Evolutionary conservation across 2,888 invertebrate species (phyloP), one percentile per base, ranked within the genome.

Genomic region (Thelaira solivaga): DNA sequence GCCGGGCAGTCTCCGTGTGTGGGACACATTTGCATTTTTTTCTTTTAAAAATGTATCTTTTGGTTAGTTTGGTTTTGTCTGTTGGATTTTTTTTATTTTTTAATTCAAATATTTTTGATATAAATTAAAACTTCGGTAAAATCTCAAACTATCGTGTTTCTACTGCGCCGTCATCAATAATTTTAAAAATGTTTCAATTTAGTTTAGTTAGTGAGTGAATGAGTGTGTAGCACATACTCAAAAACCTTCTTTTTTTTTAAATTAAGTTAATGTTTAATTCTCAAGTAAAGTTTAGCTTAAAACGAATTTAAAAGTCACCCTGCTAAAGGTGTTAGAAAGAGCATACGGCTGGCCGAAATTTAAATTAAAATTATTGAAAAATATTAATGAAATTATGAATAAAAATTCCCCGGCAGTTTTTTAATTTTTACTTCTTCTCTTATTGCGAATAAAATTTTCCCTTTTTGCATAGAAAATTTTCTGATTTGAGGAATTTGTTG

Each of bases 131-230:
- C 64, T 57, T 57, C 68, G 49, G 49, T 34, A 59, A 73, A 64
- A 73, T 77, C 68, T 73, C 68, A 73, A 68, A 64, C 73, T 64
- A 68, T 78, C 68, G 59, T 69, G 39, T 64, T 67, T 67, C 65
- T 61, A 8, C 67, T 61, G 39, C 29, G 61, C 47, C 65, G 24
- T 67, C 76, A 53, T 64, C 36, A 57, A 69, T 41, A 69, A 55
- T 73, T 73, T 47, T 26, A 49, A 5, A 51, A 65, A 73, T 65
- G 69, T 78, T 78, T 78, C 77, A 78, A 78, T 78, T 78, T 73
- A 78, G 77, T 45, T 59, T n/a, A n/a, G n/a, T n/a, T n/a, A n/a
- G n/a, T n/a, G n/a, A n/a, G n/a, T n/a, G n/a, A n/a, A n/a, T n/a
- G n/a, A 68, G 41, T 69, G 29, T 78, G 73, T 61, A 41, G 65